phyloP scores from a whole-genome alignment of 2,888 invertebrate genomes.

The Marronus borbonicus region DNA sequence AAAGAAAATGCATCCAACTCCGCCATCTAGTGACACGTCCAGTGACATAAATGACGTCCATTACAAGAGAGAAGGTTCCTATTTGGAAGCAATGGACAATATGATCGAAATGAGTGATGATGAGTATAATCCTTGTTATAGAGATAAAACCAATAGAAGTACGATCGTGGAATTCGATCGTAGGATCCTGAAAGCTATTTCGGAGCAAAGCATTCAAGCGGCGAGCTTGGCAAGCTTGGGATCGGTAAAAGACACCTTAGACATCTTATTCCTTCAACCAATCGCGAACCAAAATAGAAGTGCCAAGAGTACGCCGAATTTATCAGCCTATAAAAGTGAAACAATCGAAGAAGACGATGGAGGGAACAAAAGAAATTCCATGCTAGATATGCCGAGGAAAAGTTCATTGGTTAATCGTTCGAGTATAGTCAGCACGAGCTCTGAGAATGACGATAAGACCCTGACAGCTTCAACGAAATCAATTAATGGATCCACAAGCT shows the following conservation, averaged over 20 bases:
- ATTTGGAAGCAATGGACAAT: slow-evolving; percentile 68
- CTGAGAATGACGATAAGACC: slow-evolving; percentile 63
- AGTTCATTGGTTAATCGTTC: slow-evolving; percentile 67
- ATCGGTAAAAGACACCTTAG: slow-evolving; percentile 55
- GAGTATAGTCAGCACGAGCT: slow-evolving; percentile 67
- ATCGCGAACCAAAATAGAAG: slow-evolving; percentile 59
- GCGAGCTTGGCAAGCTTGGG: slow-evolving; percentile 53
- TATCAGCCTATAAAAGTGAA: slow-evolving; percentile 64
- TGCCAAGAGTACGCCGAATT: slow-evolving; percentile 76
- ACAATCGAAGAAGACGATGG: slow-evolving; percentile 52
- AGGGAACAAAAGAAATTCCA: slow-evolving; percentile 68
- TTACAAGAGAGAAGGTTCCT: slow-evolving; percentile 68
- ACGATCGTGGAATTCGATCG: slow-evolving; percentile 67
- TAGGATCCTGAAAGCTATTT: slow-evolving; percentile 67
- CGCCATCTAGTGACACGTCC: slow-evolving; percentile 33
- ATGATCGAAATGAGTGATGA: slow-evolving; percentile 69
- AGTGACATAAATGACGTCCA: slow-evolving; percentile 30
- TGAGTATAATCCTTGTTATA: slow-evolving; percentile 74
- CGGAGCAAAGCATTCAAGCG: slow-evolving; percentile 62
- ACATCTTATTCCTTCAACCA: slow-evolving; percentile 62
- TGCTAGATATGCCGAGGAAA: slow-evolving; percentile 76
- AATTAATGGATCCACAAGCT: slow-evolving; percentile 62
- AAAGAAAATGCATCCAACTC: not conserved
- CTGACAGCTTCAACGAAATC: slow-evolving; percentile 62
- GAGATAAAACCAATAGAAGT: slow-evolving; percentile 70